These are phyloP conservation scores for Myotis pilosus DNA, from an alignment of 2,797 vertebrate genomes.

Conservation along the genomic window DNA sequence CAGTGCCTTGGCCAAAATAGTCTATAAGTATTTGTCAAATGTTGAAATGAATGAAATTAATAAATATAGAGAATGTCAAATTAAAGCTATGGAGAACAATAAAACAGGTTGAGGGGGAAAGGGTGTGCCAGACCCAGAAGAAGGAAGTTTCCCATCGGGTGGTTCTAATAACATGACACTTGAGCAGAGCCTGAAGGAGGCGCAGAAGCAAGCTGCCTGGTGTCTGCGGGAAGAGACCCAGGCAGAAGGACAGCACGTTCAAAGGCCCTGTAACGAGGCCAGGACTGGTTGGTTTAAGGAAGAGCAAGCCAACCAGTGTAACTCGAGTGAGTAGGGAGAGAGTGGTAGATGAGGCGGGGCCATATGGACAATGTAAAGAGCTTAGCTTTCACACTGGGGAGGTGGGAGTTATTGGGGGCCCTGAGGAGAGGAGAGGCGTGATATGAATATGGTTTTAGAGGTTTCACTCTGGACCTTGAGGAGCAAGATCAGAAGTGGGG, in stretches of 20 bases:
- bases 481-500: neutral
- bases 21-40: neutral
- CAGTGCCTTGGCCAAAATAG: neutral
- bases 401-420: fast-evolving
- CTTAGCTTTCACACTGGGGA: neutral
- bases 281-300: neutral
- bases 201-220: fast-evolving
- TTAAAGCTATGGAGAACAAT: neutral
- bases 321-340: fast-evolving
- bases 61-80: neutral
- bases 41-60: neutral
- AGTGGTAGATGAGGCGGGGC: neutral
- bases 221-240: neutral
- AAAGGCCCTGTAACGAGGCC: neutral
- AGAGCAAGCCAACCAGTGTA: no score
- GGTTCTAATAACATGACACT: fast-evolving
- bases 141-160: neutral
- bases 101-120: neutral
- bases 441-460: neutral
- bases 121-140: neutral
- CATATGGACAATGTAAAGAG: neutral
- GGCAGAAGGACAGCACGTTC: neutral
- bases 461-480: neutral
- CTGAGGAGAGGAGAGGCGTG: neutral
- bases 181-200: neutral